These are phyloP conservation scores for Ditylenchus dipsaci DNA, from an alignment of 1,140 invertebrate genomes.

Conservation along the genomic window DNA sequence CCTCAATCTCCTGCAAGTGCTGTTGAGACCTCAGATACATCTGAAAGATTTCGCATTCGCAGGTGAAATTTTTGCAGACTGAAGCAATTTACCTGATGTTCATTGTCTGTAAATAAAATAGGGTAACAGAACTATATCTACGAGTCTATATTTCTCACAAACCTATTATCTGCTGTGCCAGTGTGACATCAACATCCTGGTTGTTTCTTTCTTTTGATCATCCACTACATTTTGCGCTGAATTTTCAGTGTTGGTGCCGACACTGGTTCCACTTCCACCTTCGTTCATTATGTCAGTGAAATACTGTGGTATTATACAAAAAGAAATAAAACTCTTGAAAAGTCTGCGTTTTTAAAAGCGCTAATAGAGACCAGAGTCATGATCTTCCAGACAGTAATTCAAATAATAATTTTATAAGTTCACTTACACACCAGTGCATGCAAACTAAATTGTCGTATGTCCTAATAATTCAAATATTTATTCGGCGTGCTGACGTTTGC, in stretches of 20 bases:
- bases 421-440: too few species aligned
- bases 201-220: not conserved
- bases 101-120: not conserved
- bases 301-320: too few species aligned
- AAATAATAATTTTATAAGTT: too few species aligned
- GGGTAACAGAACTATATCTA: too few species aligned
- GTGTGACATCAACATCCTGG: not conserved
- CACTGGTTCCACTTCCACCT: not conserved
- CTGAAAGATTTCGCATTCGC: not conserved
- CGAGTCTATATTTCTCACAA: too few species aligned
- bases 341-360: too few species aligned
- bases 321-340: too few species aligned
- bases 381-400: too few species aligned
- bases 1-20: constrained; percentile 40
- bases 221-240: not conserved
- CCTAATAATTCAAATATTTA: too few species aligned
- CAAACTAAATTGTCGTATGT: too few species aligned
- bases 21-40: constrained; percentile 44
- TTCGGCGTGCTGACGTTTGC: too few species aligned
- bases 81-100: not conserved
- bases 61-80: not conserved
- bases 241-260: not conserved
- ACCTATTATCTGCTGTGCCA: not conserved
- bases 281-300: not conserved
- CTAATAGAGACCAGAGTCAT: too few species aligned